Evolutionary conservation across 2,797 vertebrate genomes (phyloP).

Genomic region (Gobio occitaniae): DNA sequence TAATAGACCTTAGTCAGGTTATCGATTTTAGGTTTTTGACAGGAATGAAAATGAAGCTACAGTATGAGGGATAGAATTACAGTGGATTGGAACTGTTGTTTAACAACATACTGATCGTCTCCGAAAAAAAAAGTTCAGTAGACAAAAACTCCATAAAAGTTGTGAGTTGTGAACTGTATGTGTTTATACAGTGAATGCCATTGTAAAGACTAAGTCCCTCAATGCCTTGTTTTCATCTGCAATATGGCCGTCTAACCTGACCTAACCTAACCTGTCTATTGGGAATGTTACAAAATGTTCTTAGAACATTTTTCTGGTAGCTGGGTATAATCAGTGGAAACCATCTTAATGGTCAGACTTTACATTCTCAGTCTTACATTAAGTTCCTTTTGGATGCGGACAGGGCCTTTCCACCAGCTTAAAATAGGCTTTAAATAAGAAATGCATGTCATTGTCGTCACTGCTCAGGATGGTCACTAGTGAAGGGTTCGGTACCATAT

Average conservation of each 20-base stretch:
- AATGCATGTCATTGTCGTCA: not conserved
- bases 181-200: not conserved
- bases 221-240: too few relatives aligned
- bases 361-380: not conserved
- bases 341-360: not conserved
- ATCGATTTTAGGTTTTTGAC: too few relatives aligned
- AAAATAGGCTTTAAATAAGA: not conserved
- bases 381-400: not conserved
- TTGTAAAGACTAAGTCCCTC: too few relatives aligned
- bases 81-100: too few relatives aligned
- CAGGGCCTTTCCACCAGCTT: not conserved
- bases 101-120: too few relatives aligned
- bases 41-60: too few relatives aligned
- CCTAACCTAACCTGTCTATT: not conserved
- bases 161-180: not conserved
- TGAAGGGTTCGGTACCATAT: not conserved
- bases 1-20: too few relatives aligned
- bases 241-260: not conserved
- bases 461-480: not conserved
- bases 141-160: too few relatives aligned
- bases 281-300: not conserved
- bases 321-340: not conserved
- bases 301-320: not conserved
- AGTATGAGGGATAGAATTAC: too few relatives aligned
- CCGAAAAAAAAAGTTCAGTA: too few relatives aligned